Evolutionary conservation across 1,140 invertebrate genomes (phyloP).

Genomic region (Asbolus verrucosus): DNA sequence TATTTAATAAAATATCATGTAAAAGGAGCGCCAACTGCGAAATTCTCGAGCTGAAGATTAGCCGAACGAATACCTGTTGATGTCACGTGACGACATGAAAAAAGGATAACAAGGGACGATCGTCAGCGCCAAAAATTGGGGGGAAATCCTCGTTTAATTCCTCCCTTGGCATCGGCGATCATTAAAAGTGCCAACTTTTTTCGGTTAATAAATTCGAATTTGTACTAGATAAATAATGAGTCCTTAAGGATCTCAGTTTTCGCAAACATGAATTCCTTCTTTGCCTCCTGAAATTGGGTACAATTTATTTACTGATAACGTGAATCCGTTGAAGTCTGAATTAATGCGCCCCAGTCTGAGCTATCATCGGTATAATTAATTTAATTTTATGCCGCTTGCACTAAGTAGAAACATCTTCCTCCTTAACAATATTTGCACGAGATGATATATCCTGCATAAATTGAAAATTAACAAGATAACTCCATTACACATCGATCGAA

Average conservation of each 20-base stretch:
- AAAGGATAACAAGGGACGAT: too few relatives aligned
- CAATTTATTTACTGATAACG: conserved; percentile 31
- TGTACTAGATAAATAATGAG: conserved; percentile 11
- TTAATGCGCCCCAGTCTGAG: conserved; percentile 10
- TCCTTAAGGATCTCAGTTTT: conserved; percentile 7
- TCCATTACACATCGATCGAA: conserved; percentile 22
- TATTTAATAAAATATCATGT: too few relatives aligned
- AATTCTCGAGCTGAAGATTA: too few relatives aligned
- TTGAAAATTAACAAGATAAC: conserved; percentile 36
- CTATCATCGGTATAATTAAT: conserved; percentile 24
- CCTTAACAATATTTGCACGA: not conserved
- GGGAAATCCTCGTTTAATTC: too few relatives aligned
- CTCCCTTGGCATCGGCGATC: too few relatives aligned
- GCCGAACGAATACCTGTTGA: too few relatives aligned
- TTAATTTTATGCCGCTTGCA: conserved; percentile 16
- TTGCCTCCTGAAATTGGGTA: not conserved
- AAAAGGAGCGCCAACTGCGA: too few relatives aligned
- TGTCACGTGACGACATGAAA: too few relatives aligned
- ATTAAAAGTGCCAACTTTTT: conserved; percentile 6
- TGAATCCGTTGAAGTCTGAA: conserved; percentile 6
- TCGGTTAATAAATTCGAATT: conserved; percentile 13
- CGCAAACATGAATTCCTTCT: not conserved
- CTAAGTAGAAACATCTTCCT: not conserved
- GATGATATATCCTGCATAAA: conserved; percentile 13
- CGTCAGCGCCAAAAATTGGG: too few relatives aligned